Evolutionary conservation across 2,888 invertebrate species (phyloP).

Genomic region (Holacanthella duospinosa): DNA sequence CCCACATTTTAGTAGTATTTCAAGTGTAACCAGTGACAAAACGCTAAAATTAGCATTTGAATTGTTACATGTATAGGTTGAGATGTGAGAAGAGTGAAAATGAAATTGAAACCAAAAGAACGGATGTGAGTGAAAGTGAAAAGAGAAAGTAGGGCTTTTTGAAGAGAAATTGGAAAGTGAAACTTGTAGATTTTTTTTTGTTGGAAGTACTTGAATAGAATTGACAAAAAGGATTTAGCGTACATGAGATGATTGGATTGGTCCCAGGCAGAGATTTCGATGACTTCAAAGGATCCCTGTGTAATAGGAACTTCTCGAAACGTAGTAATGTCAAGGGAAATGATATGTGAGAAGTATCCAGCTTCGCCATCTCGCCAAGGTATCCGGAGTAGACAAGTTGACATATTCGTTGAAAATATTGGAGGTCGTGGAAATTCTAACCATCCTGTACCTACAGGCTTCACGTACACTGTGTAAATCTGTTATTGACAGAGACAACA

Average conservation of each 20-base stretch:
- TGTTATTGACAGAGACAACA: slow-evolving; percentile 7
- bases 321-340: slow-evolving; percentile 31
- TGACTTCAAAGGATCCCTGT: slow-evolving; percentile 63
- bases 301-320: slow-evolving; percentile 46
- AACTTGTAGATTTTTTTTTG: too few species aligned
- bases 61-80: too few species aligned
- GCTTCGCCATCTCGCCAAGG: slow-evolving; percentile 49
- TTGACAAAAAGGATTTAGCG: too few species aligned
- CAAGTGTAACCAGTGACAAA: too few species aligned
- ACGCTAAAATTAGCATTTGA: too few species aligned
- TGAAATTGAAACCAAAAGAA: too few species aligned
- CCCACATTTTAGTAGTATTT: too few species aligned
- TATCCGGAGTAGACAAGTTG: slow-evolving; percentile 46
- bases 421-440: slow-evolving; percentile 41
- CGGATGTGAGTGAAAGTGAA: too few species aligned
- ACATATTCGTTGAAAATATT: slow-evolving; percentile 42
- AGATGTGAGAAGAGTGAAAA: too few species aligned
- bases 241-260: slow-evolving; percentile 57
- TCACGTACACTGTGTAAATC: slow-evolving; percentile 34
- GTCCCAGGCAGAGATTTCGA: slow-evolving; percentile 65
- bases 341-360: slow-evolving; percentile 50
- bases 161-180: too few species aligned
- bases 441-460: slow-evolving; percentile 40
- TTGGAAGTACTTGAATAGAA: too few species aligned
- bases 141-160: too few species aligned